Evolutionary conservation across 2,888 invertebrate genomes (phyloP).

Genomic region (Eupithecia inturbata): DNA sequence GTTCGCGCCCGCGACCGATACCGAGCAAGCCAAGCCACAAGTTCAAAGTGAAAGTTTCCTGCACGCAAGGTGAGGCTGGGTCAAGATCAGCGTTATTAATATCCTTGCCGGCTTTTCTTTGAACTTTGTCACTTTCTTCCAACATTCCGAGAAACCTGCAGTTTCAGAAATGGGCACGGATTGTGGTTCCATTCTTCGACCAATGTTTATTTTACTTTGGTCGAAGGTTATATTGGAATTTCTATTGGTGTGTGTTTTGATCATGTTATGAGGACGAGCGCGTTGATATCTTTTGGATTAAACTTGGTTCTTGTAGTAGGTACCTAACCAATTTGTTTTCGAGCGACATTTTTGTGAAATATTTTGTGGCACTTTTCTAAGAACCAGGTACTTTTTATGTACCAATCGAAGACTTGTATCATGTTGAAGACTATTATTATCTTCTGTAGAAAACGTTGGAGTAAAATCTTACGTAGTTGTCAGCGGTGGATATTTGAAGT

Average conservation of each 20-base stretch:
- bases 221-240: not conserved
- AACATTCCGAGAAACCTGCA: conserved; percentile 7
- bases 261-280: not conserved
- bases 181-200: not conserved
- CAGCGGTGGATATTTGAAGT: too few relatives aligned
- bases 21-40: not conserved
- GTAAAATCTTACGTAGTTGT: not conserved
- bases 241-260: not conserved
- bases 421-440: not conserved
- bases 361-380: not conserved
- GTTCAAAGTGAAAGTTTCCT: conserved; percentile 9
- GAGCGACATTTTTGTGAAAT: not conserved
- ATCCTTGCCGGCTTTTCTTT: conserved; percentile 5
- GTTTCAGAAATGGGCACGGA: not conserved
- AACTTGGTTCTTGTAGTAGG: not conserved
- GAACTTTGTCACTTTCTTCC: conserved; percentile 11
- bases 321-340: not conserved
- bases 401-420: not conserved
- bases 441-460: not conserved
- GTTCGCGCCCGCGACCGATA: not conserved
- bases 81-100: conserved; percentile 13
- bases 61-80: conserved; percentile 10
- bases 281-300: not conserved
- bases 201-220: conserved; percentile 1
- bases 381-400: not conserved